These are phyloP conservation scores for Salpingus planirostris DNA, from an alignment of 2,888 invertebrate species.

Conservation along the genomic window DNA sequence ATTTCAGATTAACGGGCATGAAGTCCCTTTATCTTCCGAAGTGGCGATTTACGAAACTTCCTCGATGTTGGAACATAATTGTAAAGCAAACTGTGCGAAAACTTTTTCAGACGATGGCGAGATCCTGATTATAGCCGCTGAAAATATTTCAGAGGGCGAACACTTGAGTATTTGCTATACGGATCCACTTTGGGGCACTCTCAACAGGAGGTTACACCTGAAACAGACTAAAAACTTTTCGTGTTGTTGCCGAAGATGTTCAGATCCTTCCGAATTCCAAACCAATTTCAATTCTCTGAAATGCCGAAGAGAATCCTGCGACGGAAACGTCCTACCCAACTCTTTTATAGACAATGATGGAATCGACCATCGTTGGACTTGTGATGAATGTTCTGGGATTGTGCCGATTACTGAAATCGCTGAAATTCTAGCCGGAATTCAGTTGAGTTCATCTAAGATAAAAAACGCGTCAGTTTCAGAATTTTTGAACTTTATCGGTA, in stretches of 20 bases:
- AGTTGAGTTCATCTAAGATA: background rate
- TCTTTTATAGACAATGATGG: background rate
- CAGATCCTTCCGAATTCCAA: conserved; percentile 62
- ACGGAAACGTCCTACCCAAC: background rate
- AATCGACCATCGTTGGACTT: conserved; percentile 1
- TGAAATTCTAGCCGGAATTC: background rate
- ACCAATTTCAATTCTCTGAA: conserved; percentile 65
- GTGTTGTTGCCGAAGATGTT: conserved; percentile 61
- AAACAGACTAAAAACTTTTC: conserved; percentile 70
- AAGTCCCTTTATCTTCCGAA: conserved; percentile 67
- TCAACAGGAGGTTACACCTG: conserved; percentile 63
- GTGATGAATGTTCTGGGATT: background rate
- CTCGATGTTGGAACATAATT: conserved; percentile 73
- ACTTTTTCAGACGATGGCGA: conserved; percentile 63
- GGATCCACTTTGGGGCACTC: conserved; percentile 75
- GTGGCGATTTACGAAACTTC: conserved; percentile 59
- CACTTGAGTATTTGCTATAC: conserved; percentile 76
- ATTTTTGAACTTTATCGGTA: conserved; percentile 1
- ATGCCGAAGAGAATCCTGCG: conserved; percentile 48
- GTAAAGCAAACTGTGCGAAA: conserved; percentile 73
- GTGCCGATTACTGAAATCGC: background rate
- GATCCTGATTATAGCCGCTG: conserved; percentile 53
- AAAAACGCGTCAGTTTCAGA: background rate
- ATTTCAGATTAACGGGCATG: conserved; percentile 75
- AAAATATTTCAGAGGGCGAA: conserved; percentile 50